Base-by-base conservation (phyloP, 2,888 invertebrate species). In the Apocheima hispidaria region DNA sequence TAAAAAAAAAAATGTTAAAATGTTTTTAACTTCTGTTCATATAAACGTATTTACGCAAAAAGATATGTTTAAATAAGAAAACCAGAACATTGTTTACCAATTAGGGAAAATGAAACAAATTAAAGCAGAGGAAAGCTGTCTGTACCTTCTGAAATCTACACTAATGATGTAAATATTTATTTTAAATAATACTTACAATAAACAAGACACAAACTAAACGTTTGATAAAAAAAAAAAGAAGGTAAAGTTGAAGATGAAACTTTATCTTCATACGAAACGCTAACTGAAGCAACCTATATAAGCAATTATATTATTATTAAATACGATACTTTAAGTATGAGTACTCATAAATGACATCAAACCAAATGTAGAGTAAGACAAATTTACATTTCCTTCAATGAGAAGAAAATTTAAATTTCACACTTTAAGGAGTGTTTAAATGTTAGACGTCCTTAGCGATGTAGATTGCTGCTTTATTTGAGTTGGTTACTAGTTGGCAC, bases 401-500 rank as follows among this genome's bases (percentile, higher is more conserved):
- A 60, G 30, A 75, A 74, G 76, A 55, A 58, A 74, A 75, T 78
- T 73, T 75, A 74, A 75, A 68, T 80, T 80, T n/a, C 54, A 51
- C 78, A 73, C 75, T 75, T 71, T 67, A n/a, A 70, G 67, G 69
- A 71, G 79, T 77, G 73, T 65, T 67, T 88, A 76, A 78, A 74
- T 89, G 87, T 90, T 91, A 88, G 87, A 81, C 78, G 88, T 90
- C 91, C 92, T 89, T 73, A 84, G 88, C 84, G 75, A 77, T 67
- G 83, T 90, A 88, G 88, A 64, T 90, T 88, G 90, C 66, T 35
- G 92, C 92, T 92, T 92, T 72, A 77, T 86, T 89, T 90, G 64
- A 60, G 83, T 90, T 87, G 63, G 71, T 88, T 92, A 83, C 80
- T 92, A 92, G 92, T 87, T 88, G 87, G 92, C 92, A 92, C 92